Evolutionary conservation across 2,888 invertebrate genomes (phyloP).

Genomic region (Diaphora mendica): DNA sequence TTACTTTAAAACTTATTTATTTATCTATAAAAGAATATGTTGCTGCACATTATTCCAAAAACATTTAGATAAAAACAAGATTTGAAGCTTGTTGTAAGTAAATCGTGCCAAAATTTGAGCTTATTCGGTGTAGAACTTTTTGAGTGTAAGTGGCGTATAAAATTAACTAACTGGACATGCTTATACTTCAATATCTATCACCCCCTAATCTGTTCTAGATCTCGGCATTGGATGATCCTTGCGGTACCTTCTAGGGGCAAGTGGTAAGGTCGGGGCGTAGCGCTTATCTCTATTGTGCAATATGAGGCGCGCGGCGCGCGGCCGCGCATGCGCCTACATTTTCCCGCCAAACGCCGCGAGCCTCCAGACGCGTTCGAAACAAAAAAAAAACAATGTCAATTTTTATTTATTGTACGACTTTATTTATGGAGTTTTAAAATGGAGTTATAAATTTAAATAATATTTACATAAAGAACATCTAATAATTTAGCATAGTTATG

Average conservation of each 20-base stretch:
- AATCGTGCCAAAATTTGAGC: too few species aligned
- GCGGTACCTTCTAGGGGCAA: conserved; percentile 52
- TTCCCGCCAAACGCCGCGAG: conserved; percentile 79
- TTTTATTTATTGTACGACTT: conserved; percentile 31
- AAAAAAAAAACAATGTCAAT: conserved; percentile 37
- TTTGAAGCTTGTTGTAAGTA: too few species aligned
- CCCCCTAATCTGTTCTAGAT: conserved; percentile 12
- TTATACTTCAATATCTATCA: background rate
- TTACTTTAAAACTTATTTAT: too few species aligned
- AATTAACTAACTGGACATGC: too few species aligned
- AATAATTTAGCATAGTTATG: conserved; percentile 1
- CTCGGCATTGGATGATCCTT: conserved; percentile 28
- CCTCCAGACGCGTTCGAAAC: conserved; percentile 66
- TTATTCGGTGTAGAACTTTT: too few species aligned
- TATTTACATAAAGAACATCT: background rate
- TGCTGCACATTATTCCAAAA: too few species aligned
- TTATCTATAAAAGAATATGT: too few species aligned
- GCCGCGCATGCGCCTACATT: conserved; percentile 77
- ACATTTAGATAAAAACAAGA: too few species aligned
- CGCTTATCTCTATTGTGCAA: conserved; percentile 75
- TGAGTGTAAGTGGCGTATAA: too few species aligned
- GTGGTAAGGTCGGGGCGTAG: conserved; percentile 61
- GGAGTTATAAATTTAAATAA: conserved; percentile 23
- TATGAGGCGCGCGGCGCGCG: conserved; percentile 68
- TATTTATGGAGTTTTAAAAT: conserved; percentile 36